Evolutionary conservation across 2,797 vertebrate species (phyloP).

Genomic region (Xenentodon cancila): DNA sequence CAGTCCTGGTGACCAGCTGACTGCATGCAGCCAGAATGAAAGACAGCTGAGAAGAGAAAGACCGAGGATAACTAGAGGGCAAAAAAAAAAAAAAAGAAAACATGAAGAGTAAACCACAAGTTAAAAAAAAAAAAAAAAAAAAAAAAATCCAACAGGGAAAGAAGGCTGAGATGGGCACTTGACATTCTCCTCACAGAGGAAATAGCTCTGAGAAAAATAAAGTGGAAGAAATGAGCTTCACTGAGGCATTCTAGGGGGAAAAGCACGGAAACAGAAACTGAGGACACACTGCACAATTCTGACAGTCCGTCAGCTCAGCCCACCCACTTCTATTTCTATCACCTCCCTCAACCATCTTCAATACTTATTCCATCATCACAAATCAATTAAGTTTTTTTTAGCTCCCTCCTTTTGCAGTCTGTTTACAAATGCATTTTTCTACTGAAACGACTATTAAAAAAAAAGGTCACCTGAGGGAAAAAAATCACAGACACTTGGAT

Average conservation of each 20-base stretch:
- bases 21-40: constrained; percentile 3
- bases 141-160: constrained; percentile 57
- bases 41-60: neutral
- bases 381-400: neutral
- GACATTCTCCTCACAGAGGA: constrained; percentile 80
- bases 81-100: constrained; percentile 8
- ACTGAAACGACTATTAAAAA: too few species aligned
- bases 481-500: too few species aligned
- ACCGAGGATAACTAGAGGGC: too few species aligned
- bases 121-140: constrained; percentile 60
- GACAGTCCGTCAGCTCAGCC: constrained; percentile 42
- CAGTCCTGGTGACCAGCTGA: constrained; percentile 12
- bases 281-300: constrained; percentile 34
- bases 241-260: constrained; percentile 50
- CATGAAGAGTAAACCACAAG: constrained; percentile 42
- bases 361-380: constrained; percentile 20
- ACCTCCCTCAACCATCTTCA: constrained; percentile 8
- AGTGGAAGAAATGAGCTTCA: constrained; percentile 68
- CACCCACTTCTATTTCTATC: constrained; percentile 4
- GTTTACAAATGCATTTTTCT: too few species aligned
- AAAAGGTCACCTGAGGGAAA: too few species aligned
- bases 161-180: constrained; percentile 70
- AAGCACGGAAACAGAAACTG: constrained; percentile 54
- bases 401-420: too few species aligned
- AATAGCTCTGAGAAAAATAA: constrained; percentile 71